Evolutionary conservation across 1,140 invertebrate species (phyloP).

Genomic region (Panagrolaimus sp.): DNA sequence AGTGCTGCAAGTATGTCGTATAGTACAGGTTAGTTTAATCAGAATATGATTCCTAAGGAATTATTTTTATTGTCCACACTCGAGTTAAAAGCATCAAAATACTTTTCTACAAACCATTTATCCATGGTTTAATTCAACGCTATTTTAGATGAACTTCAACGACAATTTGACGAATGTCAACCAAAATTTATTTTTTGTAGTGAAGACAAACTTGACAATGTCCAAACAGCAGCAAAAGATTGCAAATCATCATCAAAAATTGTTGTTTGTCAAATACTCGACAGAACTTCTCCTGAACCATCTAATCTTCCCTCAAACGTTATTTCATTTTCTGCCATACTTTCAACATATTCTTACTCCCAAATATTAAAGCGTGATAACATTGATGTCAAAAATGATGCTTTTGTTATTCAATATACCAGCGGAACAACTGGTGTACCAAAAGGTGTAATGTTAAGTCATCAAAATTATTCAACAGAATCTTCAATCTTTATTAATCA

Average conservation of each 20-base stretch:
- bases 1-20: too few species aligned
- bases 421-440: not conserved
- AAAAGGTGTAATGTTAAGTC: conserved; percentile 9
- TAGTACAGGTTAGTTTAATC: too few species aligned
- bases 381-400: not conserved
- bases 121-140: too few species aligned
- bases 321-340: not conserved
- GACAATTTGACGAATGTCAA: conserved; percentile 67
- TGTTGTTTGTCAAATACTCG: not conserved
- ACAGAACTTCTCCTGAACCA: not conserved
- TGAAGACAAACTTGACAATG: conserved; percentile 63
- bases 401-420: not conserved
- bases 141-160: conserved; percentile 67
- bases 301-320: not conserved
- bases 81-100: too few species aligned
- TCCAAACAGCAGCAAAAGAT: not conserved
- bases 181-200: conserved; percentile 69
- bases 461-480: not conserved
- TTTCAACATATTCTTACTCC: not conserved
- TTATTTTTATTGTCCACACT: too few species aligned
- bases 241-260: not conserved
- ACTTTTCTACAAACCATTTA: too few species aligned
- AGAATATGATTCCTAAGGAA: too few species aligned
- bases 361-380: not conserved
- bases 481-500: not conserved